Conservation (phyloP, 2,888 invertebrate genomes). For the Bellardia pandia region DNA sequence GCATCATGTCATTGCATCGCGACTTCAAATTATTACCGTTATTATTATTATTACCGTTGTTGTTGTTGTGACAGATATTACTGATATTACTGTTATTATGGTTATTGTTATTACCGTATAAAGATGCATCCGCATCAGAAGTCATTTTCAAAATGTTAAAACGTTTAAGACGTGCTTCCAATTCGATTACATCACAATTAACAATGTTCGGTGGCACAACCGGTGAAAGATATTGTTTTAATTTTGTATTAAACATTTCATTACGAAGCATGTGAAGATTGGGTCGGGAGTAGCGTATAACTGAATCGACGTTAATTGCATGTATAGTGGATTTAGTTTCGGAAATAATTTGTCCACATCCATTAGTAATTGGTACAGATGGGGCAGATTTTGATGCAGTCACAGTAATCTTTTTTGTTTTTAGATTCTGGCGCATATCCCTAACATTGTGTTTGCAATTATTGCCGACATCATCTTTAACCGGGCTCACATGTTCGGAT, state of each 20-base stretch:
- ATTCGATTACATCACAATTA: constrained; percentile 80
- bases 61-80: constrained; percentile 18
- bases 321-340: constrained; percentile 69
- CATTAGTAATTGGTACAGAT: constrained; percentile 11
- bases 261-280: constrained; percentile 79
- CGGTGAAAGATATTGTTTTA: constrained; percentile 72
- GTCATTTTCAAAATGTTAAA: constrained; percentile 77
- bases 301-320: constrained; percentile 37
- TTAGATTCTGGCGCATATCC: constrained; percentile 42
- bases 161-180: constrained; percentile 79
- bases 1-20: constrained; percentile 79
- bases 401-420: constrained; percentile 32
- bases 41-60: not conserved
- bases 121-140: constrained; percentile 12
- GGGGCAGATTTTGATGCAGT: constrained; percentile 61
- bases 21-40: constrained; percentile 58
- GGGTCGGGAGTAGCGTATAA: constrained; percentile 77
- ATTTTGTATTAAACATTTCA: constrained; percentile 75
- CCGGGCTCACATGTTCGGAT: constrained; percentile 76
- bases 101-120: constrained; percentile 28
- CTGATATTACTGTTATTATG: constrained; percentile 2
- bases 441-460: constrained; percentile 42
- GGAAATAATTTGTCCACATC: constrained; percentile 32
- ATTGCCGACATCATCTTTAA: constrained; percentile 71
- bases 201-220: constrained; percentile 78